A percentile compares a stretch with the other conserved stretches of the same genome.
These are phyloP conservation scores for Falco biarmicus DNA, from an alignment of 2,797 vertebrate genomes.

Conservation along the genomic window DNA sequence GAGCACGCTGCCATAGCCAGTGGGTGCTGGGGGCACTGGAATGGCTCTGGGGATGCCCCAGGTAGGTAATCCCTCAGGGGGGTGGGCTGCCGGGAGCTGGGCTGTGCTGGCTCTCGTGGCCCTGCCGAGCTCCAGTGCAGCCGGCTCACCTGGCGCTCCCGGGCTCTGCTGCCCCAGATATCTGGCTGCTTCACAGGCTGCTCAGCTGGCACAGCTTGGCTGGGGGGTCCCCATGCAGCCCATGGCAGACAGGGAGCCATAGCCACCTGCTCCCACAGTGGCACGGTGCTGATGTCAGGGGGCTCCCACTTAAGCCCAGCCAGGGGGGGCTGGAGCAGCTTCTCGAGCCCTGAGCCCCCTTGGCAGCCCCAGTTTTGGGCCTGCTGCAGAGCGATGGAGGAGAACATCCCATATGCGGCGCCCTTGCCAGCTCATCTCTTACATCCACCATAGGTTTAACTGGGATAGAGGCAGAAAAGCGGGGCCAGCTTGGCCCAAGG, in stretches of 20 bases:
- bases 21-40: not conserved
- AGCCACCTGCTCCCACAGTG: rapidly evolving
- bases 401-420: not conserved
- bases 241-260: rapidly evolving
- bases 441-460: not conserved
- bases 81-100: not conserved
- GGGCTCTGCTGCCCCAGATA: not conserved
- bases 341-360: not conserved
- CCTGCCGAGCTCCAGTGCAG: not conserved
- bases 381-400: not conserved
- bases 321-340: not conserved
- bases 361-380: not conserved
- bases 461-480: not conserved
- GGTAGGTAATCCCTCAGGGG: not conserved
- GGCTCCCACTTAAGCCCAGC: rapidly evolving
- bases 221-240: not conserved
- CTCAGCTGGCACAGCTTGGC: not conserved
- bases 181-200: not conserved
- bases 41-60: not conserved
- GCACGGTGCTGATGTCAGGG: rapidly evolving
- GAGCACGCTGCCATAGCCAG: not conserved
- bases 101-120: not conserved
- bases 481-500: rapidly evolving
- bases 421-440: rapidly evolving
- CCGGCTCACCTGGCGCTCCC: too few species aligned